Conservation (phyloP, 2,888 invertebrate genomes). For the Harpagoxenus sublaevis region DNA sequence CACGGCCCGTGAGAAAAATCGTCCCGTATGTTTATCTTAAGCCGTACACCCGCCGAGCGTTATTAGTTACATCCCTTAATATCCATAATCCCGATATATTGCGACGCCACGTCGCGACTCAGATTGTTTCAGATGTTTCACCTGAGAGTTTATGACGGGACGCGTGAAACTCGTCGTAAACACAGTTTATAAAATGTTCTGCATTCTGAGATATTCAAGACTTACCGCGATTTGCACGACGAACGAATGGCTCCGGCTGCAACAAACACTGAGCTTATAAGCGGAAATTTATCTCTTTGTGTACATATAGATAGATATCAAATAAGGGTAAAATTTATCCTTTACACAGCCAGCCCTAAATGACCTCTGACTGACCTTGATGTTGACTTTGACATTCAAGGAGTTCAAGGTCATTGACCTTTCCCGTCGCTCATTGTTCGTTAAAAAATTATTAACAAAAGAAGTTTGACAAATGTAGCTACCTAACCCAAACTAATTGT, state of each 20-base stretch:
- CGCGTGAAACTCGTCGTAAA: slow-evolving; percentile 14
- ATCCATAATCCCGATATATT: slow-evolving; percentile 59
- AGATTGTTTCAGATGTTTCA: slow-evolving; percentile 40
- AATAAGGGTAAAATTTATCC: too few species aligned
- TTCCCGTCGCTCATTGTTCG: too few species aligned
- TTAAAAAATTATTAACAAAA: too few species aligned
- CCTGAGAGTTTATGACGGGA: slow-evolving; percentile 14
- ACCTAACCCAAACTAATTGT: too few species aligned
- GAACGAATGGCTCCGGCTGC: background rate
- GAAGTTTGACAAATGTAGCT: too few species aligned
- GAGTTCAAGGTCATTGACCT: too few species aligned
- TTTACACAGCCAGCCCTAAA: too few species aligned
- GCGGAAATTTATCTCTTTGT: background rate
- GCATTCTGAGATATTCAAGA: slow-evolving; percentile 8
- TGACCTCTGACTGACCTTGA: too few species aligned
- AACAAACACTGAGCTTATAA: background rate
- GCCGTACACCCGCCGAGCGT: slow-evolving; percentile 58
- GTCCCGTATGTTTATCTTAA: slow-evolving; percentile 67
- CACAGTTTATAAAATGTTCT: slow-evolving; percentile 3
- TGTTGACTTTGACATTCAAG: too few species aligned
- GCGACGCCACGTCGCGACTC: slow-evolving; percentile 7
- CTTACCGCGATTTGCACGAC: slow-evolving; percentile 5
- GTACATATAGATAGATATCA: background rate
- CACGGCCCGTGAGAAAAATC: slow-evolving; percentile 31
- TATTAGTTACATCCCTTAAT: slow-evolving; percentile 56